These are phyloP conservation scores for Neolamprologus sp. DNA, from an alignment of 2,113 vertebrate genomes.

Conservation along the genomic window DNA sequence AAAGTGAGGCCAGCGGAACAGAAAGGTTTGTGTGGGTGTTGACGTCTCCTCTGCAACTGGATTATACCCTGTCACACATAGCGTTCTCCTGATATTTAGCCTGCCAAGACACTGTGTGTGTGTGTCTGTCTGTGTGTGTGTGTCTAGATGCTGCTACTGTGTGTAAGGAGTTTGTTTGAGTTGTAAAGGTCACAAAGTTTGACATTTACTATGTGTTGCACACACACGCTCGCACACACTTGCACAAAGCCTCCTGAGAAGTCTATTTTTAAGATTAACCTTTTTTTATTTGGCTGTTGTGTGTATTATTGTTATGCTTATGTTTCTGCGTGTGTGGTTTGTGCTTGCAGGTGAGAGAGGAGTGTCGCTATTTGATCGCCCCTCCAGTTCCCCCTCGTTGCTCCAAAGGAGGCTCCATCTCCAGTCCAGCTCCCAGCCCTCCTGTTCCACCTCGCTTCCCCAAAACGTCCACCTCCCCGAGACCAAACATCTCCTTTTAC, in stretches of 20 bases:
- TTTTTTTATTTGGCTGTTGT: neutral
- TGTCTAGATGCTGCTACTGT: neutral
- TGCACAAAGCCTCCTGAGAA: neutral
- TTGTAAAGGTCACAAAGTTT: slow-evolving; percentile 52
- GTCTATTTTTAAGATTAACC: neutral
- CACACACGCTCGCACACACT: neutral
- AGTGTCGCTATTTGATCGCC: slow-evolving; percentile 90
- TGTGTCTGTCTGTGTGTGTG: neutral
- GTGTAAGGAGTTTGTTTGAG: slow-evolving; percentile 37
- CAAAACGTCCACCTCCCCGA: slow-evolving; percentile 70
- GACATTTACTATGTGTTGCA: slow-evolving; percentile 41
- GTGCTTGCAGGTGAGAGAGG: slow-evolving; percentile 86
- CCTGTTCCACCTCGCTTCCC: slow-evolving; percentile 79
- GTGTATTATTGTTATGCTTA: neutral
- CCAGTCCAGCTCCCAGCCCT: slow-evolving; percentile 75
- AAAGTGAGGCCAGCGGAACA: neutral
- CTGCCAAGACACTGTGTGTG: slow-evolving; percentile 23
- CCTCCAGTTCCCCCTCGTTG: slow-evolving; percentile 90
- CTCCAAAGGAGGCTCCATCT: slow-evolving; percentile 65
- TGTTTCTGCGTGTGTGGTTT: neutral
- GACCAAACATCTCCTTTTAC: slow-evolving; percentile 89
- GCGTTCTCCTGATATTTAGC: slow-evolving; percentile 46
- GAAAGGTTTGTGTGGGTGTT: slow-evolving; percentile 9
- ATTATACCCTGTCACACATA: slow-evolving; percentile 52
- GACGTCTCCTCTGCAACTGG: slow-evolving; percentile 8